phyloP scores from a whole-genome alignment of 2,113 vertebrate species.

The Calypte anna region DNA sequence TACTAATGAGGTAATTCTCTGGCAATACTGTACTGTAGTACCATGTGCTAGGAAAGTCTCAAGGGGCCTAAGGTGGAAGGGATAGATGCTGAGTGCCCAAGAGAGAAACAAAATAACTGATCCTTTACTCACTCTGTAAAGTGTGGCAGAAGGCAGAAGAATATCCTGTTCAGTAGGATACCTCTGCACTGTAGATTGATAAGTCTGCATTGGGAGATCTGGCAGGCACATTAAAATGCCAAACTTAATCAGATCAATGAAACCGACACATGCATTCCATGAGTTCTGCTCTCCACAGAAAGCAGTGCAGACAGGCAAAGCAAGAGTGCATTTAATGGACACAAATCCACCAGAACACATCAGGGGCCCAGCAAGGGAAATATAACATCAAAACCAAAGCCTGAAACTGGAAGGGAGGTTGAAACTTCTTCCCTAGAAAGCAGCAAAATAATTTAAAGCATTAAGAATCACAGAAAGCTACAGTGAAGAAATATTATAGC shows the following conservation, averaged over 20 bases:
- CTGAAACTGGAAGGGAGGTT: no score
- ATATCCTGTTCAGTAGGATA: background rate
- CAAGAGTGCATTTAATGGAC: no score
- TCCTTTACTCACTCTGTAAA: background rate
- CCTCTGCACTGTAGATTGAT: background rate
- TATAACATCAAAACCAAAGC: background rate
- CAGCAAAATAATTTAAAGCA: no score
- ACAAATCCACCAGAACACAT: background rate
- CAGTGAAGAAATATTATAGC: no score
- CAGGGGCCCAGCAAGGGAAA: background rate
- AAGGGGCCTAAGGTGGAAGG: background rate
- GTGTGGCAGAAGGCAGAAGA: background rate
- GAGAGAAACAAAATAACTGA: background rate
- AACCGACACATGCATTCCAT: background rate
- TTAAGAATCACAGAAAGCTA: no score
- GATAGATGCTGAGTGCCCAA: background rate
- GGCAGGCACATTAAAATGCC: background rate
- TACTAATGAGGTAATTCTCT: background rate
- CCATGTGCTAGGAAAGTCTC: background rate
- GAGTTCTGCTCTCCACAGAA: background rate
- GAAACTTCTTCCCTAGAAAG: no score
- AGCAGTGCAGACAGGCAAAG: background rate
- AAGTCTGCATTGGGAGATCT: background rate
- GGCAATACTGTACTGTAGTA: background rate
- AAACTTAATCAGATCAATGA: background rate